Evolutionary conservation across 2,888 invertebrate genomes (phyloP).

Genomic region (Sceliomorpha sp.): DNA sequence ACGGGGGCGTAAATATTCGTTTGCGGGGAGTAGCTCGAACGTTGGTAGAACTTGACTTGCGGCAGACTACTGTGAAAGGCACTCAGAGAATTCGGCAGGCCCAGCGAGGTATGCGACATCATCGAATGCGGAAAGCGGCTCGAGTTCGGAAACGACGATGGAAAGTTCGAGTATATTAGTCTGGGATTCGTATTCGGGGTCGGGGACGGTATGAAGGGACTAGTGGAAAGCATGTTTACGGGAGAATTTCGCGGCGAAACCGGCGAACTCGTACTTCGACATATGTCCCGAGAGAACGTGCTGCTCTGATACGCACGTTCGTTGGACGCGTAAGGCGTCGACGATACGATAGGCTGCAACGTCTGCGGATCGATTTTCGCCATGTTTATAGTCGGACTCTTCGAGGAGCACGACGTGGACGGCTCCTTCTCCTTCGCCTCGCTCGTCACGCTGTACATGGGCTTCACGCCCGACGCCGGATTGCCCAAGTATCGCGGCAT

Average conservation of each 20-base stretch:
- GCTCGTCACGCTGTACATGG: slow-evolving; percentile 82
- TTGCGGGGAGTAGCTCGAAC: slow-evolving; percentile 73
- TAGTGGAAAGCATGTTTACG: slow-evolving; percentile 77
- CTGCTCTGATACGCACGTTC: slow-evolving; percentile 71
- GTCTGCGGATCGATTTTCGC: slow-evolving; percentile 84
- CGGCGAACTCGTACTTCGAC: slow-evolving; percentile 66
- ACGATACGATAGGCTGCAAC: slow-evolving; percentile 80
- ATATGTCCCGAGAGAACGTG: slow-evolving; percentile 72
- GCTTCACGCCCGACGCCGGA: slow-evolving; percentile 84
- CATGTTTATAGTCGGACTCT: slow-evolving; percentile 67
- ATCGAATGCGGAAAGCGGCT: slow-evolving; percentile 72
- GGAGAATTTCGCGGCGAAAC: slow-evolving; percentile 76
- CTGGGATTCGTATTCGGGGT: slow-evolving; percentile 78
- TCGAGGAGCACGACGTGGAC: slow-evolving; percentile 37
- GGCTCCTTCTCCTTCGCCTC: slow-evolving; percentile 69
- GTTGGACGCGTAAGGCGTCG: slow-evolving; percentile 74
- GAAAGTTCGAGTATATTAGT: slow-evolving; percentile 72
- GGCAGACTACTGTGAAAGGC: slow-evolving; percentile 78
- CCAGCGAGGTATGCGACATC: slow-evolving; percentile 71
- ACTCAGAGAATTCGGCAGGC: slow-evolving; percentile 72
- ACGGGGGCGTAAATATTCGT: slow-evolving; percentile 62
- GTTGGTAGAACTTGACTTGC: slow-evolving; percentile 75
- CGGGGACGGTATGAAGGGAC: slow-evolving; percentile 77
- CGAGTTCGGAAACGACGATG: slow-evolving; percentile 68
- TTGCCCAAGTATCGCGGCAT: slow-evolving; percentile 82